Conservation (phyloP, 2,888 invertebrate genomes). For the Drosophila monieri region DNA sequence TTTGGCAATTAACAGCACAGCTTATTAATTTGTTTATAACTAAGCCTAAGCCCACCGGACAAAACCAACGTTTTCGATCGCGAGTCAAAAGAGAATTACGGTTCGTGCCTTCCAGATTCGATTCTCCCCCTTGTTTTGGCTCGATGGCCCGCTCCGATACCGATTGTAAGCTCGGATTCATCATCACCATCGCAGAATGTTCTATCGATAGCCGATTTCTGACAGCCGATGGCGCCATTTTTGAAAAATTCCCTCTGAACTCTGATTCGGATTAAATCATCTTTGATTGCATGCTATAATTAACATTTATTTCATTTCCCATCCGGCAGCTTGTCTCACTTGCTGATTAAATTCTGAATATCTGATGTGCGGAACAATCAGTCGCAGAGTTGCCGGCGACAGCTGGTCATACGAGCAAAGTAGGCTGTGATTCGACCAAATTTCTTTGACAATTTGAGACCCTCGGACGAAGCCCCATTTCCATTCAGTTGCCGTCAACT, state of each 20-base stretch:
- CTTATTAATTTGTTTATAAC: constrained; percentile 3
- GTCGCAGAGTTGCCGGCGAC: neutral
- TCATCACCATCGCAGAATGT: constrained; percentile 1
- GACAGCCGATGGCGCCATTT: neutral
- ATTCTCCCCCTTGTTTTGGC: neutral
- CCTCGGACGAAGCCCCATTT: neutral
- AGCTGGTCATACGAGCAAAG: neutral
- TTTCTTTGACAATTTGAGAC: neutral
- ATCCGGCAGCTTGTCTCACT: neutral
- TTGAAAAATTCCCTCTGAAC: neutral
- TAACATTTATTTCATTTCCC: neutral
- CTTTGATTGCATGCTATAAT: neutral
- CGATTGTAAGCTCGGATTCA: constrained; percentile 17
- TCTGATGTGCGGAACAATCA: neutral
- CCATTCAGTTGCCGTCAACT: neutral
- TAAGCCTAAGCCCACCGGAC: constrained; percentile 20
- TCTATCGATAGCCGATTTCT: neutral
- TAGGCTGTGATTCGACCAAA: neutral
- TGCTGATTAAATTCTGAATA: neutral
- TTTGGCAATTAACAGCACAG: constrained; percentile 34
- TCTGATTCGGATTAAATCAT: neutral
- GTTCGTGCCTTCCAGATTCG: neutral
- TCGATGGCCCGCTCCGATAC: constrained; percentile 1
- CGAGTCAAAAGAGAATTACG: constrained; percentile 4
- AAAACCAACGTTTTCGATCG: constrained; percentile 26